These are phyloP conservation scores for Margaritifera margaritifera DNA, from an alignment of 2,888 invertebrate genomes.

Conservation along the genomic window DNA sequence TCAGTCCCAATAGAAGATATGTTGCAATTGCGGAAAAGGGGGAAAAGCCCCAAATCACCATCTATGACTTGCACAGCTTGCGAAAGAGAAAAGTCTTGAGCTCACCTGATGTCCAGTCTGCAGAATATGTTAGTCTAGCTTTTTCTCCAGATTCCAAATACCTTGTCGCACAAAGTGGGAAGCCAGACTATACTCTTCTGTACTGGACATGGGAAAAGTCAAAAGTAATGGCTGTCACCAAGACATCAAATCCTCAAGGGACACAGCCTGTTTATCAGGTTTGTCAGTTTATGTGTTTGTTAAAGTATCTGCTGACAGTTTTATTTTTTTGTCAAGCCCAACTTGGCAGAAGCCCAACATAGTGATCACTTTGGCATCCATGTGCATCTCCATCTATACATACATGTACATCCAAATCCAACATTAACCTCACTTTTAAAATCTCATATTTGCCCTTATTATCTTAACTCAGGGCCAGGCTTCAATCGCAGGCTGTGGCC, in stretches of 20 bases:
- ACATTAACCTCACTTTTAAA: too few relatives aligned
- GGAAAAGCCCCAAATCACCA: constrained; percentile 73
- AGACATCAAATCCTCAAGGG: constrained; percentile 77
- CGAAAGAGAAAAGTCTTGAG: constrained; percentile 73
- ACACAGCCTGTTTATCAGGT: constrained; percentile 79
- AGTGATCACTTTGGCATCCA: too few relatives aligned
- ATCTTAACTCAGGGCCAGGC: too few relatives aligned
- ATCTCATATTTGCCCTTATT: too few relatives aligned
- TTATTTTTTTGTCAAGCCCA: too few relatives aligned
- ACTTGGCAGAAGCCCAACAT: too few relatives aligned
- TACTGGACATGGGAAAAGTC: constrained; percentile 89
- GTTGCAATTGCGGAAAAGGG: constrained; percentile 73
- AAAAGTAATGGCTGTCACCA: constrained; percentile 83
- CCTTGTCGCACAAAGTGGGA: constrained; percentile 85
- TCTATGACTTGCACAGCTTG: constrained; percentile 74
- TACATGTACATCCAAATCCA: too few relatives aligned
- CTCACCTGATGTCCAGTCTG: constrained; percentile 73
- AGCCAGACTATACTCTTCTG: constrained; percentile 87
- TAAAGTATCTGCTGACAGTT: too few relatives aligned
- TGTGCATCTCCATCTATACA: too few relatives aligned
- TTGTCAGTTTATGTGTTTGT: constrained; percentile 17
- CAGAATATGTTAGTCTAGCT: constrained; percentile 81
- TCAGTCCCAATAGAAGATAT: constrained; percentile 73
- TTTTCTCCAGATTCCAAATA: constrained; percentile 89
- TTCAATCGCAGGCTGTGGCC: too few relatives aligned